Percentiles rank a stretch among this genome's conserved stretches.
Evolutionary conservation across 2,797 vertebrate genomes (phyloP).

Genomic region (Esox masquinongy): DNA sequence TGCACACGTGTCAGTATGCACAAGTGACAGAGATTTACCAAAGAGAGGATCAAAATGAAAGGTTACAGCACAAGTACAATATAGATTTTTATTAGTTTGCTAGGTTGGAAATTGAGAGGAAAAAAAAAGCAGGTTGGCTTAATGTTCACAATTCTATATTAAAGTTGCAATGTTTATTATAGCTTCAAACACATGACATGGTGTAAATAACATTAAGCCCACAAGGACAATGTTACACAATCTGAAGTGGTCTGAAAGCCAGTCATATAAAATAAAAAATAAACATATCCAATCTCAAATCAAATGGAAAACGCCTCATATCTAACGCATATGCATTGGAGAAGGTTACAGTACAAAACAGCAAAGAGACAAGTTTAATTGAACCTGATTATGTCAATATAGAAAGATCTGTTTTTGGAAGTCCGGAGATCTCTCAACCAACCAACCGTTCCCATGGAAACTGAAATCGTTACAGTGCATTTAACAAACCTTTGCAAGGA

Average conservation of each 20-base stretch:
- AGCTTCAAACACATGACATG: constrained; percentile 51
- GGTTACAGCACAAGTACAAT: constrained; percentile 64
- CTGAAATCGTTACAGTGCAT: constrained; percentile 1
- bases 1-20: not conserved
- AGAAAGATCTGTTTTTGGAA: not conserved
- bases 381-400: constrained; percentile 1
- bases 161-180: constrained; percentile 48
- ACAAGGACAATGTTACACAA: not conserved
- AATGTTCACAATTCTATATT: constrained; percentile 66
- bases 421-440: not conserved
- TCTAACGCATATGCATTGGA: not conserved
- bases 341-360: not conserved
- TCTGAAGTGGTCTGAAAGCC: not conserved
- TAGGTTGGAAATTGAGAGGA: constrained; percentile 57
- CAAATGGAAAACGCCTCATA: not conserved
- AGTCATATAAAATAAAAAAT: constrained; percentile 2
- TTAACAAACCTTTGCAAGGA: not conserved
- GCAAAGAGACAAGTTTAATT: not conserved
- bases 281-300: constrained; percentile 4
- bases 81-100: constrained; percentile 76
- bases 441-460: constrained; percentile 17
- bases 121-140: constrained; percentile 66
- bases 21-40: not conserved
- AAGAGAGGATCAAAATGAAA: not conserved
- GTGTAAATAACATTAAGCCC: not conserved